Conservation (phyloP, 2,797 vertebrate species). For the Corythornis leucogaster region DNA sequence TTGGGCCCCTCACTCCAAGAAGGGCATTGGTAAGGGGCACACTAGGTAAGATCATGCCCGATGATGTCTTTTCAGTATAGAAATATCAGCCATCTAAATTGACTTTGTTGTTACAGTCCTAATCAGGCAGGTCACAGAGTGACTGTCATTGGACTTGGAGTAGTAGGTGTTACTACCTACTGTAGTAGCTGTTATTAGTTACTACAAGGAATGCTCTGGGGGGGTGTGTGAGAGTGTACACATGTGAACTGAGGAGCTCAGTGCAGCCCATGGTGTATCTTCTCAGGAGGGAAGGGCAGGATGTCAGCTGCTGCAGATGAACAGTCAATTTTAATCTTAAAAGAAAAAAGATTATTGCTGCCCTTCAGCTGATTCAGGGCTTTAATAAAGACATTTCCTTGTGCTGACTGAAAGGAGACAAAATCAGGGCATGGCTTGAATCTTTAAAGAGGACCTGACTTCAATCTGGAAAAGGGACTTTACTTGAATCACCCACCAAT, state of each 20-base stretch:
- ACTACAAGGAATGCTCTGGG: neutral
- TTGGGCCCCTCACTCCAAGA: neutral
- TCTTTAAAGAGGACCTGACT: constrained; percentile 40
- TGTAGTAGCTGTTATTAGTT: neutral
- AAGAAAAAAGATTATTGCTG: constrained; percentile 31
- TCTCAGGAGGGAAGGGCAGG: neutral
- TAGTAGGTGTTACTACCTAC: too few species aligned
- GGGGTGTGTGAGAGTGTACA: neutral
- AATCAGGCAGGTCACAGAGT: neutral
- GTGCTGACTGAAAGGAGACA: constrained; percentile 23
- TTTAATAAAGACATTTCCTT: constrained; percentile 51
- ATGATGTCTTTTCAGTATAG: neutral
- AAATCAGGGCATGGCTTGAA: constrained; percentile 34
- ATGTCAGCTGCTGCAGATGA: neutral
- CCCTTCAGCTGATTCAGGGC: constrained; percentile 43
- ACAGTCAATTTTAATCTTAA: constrained; percentile 49
- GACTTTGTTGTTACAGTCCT: neutral
- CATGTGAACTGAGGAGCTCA: neutral
- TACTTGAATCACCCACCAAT: neutral
- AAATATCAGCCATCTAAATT: neutral
- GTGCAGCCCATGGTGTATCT: fast-evolving
- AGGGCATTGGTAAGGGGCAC: neutral
- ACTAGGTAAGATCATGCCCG: neutral
- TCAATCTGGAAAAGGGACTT: neutral
- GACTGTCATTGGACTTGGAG: neutral